These are phyloP conservation scores for Trichogramma evanescens DNA, from an alignment of 2,888 invertebrate species.

Conservation along the genomic window DNA sequence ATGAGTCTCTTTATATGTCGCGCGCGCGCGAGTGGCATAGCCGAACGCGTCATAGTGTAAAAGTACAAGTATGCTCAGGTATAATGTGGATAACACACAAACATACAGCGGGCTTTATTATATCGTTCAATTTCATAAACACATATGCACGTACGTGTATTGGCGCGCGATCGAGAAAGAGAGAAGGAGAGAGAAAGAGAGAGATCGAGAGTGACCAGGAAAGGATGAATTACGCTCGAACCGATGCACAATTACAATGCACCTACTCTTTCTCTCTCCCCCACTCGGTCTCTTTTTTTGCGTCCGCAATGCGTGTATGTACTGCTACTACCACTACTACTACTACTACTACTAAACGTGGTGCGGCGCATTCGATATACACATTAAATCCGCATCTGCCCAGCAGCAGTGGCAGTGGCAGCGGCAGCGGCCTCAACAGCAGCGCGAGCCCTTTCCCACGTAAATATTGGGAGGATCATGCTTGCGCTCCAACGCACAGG, in stretches of 20 bases:
- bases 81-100: neutral
- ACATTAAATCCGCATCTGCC: conserved; percentile 16
- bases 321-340: no score
- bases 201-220: conserved; percentile 15
- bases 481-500: conserved; percentile 13
- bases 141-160: neutral
- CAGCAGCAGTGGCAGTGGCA: conserved; percentile 1
- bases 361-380: conserved; percentile 5
- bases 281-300: conserved; percentile 4
- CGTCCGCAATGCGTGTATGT: neutral
- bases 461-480: conserved; percentile 38
- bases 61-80: conserved; percentile 9
- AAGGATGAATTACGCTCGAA: conserved; percentile 29
- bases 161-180: neutral
- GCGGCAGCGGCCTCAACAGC: conserved; percentile 16
- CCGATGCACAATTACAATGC: conserved; percentile 32
- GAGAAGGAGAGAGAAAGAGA: neutral
- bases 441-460: conserved; percentile 42
- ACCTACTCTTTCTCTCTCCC: conserved; percentile 16
- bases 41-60: conserved; percentile 12
- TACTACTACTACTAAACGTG: no score
- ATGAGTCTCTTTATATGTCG: no score
- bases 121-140: neutral
- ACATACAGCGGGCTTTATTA: conserved; percentile 1
- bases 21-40: no score